A percentile compares a stretch with the other conserved stretches of the same genome.
phyloP scores from a whole-genome alignment of 2,888 invertebrate species.

The Erynnis tages region DNA sequence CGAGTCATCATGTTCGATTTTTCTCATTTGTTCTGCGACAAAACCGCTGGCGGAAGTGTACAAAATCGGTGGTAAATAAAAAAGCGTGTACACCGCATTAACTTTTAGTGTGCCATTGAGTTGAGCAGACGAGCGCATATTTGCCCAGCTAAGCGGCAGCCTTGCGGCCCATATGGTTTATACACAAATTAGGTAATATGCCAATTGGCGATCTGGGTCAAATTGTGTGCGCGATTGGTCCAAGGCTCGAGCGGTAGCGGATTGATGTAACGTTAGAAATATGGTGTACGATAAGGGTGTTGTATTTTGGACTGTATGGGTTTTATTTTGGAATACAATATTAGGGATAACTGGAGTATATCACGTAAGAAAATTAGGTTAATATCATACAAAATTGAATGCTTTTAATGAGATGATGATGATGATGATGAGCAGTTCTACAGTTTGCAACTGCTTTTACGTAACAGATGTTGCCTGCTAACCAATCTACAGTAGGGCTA shows the following conservation, averaged over 20 bases:
- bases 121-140: conserved; percentile 27
- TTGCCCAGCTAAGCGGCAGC: conserved; percentile 37
- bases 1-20: too few relatives aligned
- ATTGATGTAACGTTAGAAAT: background rate
- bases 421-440: too few relatives aligned
- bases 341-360: too few relatives aligned
- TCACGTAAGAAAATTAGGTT: too few relatives aligned
- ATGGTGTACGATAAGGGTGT: background rate
- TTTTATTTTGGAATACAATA: too few relatives aligned
- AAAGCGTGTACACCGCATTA: conserved; percentile 3
- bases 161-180: conserved; percentile 66
- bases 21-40: too few relatives aligned
- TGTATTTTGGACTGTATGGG: too few relatives aligned
- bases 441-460: too few relatives aligned
- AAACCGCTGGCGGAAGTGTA: background rate
- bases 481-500: too few relatives aligned
- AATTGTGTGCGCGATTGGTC: conserved; percentile 38
- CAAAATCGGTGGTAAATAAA: background rate
- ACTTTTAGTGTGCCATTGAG: conserved; percentile 11
- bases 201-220: conserved; percentile 66
- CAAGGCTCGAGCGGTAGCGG: conserved; percentile 30
- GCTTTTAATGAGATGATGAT: too few relatives aligned
- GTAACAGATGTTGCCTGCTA: too few relatives aligned
- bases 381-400: too few relatives aligned
- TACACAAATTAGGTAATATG: conserved; percentile 71